These are phyloP conservation scores for Babylonia areolata DNA, from an alignment of 1,140 invertebrate genomes.

Conservation along the genomic window DNA sequence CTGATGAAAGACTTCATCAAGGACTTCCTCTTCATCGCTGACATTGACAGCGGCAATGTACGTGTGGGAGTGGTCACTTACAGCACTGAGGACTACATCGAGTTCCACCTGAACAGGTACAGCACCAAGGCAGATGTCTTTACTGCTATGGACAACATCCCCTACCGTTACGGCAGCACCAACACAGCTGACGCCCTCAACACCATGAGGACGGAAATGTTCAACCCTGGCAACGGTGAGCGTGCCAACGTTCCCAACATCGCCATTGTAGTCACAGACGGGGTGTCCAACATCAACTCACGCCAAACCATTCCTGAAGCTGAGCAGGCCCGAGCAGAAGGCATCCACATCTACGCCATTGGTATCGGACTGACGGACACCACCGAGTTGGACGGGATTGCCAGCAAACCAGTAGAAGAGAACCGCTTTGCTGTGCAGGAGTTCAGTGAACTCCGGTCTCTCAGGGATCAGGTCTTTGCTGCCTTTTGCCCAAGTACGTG, in stretches of 20 bases:
- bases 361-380: conserved; percentile 60
- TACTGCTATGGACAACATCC: conserved; percentile 57
- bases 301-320: conserved; percentile 65
- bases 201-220: conserved; percentile 61
- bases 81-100: conserved; percentile 49
- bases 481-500: conserved; percentile 25
- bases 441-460: conserved; percentile 58
- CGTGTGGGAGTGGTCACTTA: conserved; percentile 54
- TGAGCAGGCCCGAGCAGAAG: conserved; percentile 42
- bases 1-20: conserved; percentile 49
- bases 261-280: conserved; percentile 64
- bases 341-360: conserved; percentile 66
- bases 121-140: conserved; percentile 50
- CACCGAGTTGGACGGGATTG: conserved; percentile 58
- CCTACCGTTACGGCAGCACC: conserved; percentile 64
- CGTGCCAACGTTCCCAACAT: conserved; percentile 60
- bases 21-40: conserved; percentile 40
- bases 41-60: conserved; percentile 50
- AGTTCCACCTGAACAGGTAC: conserved; percentile 62
- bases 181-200: conserved; percentile 63
- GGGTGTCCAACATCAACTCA: conserved; percentile 69
- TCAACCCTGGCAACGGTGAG: conserved; percentile 59
- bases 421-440: conserved; percentile 54
- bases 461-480: conserved; percentile 43
- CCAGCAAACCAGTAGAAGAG: conserved; percentile 48